A percentile compares a stretch with the other conserved stretches of the same genome.
Conservation (phyloP, 2,113 vertebrate genomes). For the Boleophthalmus pectinirostris region DNA sequence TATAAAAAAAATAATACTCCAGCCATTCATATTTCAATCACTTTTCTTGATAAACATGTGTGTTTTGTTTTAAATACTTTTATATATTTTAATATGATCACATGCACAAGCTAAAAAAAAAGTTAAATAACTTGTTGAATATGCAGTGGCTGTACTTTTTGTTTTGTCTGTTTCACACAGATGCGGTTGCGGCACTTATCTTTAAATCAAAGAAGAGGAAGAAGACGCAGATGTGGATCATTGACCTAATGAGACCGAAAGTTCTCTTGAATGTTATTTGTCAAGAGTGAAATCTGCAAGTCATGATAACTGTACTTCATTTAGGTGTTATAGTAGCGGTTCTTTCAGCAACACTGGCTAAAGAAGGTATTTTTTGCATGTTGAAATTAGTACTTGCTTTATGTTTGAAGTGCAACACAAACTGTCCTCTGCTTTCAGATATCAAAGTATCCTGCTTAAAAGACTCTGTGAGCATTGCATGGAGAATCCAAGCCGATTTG, state of each 20-base stretch:
- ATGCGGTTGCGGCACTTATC: neutral
- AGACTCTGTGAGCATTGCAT: conserved; percentile 40
- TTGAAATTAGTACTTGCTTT: neutral
- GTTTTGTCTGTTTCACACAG: neutral
- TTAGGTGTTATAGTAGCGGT: conserved; percentile 25
- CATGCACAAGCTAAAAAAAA: neutral
- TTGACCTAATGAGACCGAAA: conserved; percentile 46
- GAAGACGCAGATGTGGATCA: conserved; percentile 44
- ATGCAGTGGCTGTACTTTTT: neutral
- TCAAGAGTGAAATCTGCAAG: neutral
- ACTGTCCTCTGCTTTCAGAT: conserved; percentile 37
- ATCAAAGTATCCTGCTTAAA: conserved; percentile 54
- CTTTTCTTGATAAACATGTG: too few relatives aligned
- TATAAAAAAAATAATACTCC: too few relatives aligned
- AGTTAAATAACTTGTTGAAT: neutral
- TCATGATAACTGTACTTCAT: conserved; percentile 41
- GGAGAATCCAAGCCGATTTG: conserved; percentile 48
- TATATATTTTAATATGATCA: too few relatives aligned
- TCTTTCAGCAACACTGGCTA: conserved; percentile 4
- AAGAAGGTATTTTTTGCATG: conserved; percentile 36
- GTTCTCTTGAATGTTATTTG: conserved; percentile 21
- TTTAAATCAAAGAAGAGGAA: neutral
- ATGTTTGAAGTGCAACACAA: neutral
- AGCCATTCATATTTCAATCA: too few relatives aligned
- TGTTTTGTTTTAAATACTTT: too few relatives aligned